Conservation (phyloP, 2,113 vertebrate genomes). For the Gobio gobio region DNA sequence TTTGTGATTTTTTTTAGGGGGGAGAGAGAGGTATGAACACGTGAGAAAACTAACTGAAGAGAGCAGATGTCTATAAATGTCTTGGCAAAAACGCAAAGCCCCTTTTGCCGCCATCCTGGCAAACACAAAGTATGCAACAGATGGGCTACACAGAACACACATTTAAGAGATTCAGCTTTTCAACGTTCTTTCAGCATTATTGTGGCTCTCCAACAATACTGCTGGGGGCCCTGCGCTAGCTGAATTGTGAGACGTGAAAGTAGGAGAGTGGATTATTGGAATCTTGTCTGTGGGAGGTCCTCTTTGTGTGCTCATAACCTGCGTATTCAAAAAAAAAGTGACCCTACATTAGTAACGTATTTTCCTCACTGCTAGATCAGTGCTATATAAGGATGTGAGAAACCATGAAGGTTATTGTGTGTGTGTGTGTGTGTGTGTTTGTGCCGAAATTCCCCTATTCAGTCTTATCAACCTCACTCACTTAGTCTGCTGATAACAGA, state of each 20-base stretch:
- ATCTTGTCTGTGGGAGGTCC: conserved; percentile 33
- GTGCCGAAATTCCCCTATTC: conserved; percentile 57
- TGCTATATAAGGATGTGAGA: conserved; percentile 68
- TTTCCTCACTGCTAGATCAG: conserved; percentile 54
- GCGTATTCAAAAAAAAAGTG: neutral
- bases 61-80: conserved; percentile 54
- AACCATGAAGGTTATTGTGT: conserved; percentile 34
- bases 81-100: conserved; percentile 33
- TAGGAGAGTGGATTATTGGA: neutral
- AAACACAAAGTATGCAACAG: conserved; percentile 54
- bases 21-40: neutral
- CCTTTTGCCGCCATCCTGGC: conserved; percentile 32
- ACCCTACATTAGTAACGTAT: conserved; percentile 1
- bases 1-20: neutral
- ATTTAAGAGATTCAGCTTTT: neutral
- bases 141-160: conserved; percentile 30
- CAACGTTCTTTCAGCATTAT: conserved; percentile 42
- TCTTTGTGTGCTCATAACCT: neutral
- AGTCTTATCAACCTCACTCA: conserved; percentile 52
- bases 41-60: conserved; percentile 26
- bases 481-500: conserved; percentile 43
- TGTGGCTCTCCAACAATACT: conserved; percentile 32
- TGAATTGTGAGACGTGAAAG: conserved; percentile 21
- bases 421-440: neutral
- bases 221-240: conserved; percentile 49